These are phyloP conservation scores for Sebastes cheni DNA, from an alignment of 2,797 vertebrate genomes.

Conservation along the genomic window DNA sequence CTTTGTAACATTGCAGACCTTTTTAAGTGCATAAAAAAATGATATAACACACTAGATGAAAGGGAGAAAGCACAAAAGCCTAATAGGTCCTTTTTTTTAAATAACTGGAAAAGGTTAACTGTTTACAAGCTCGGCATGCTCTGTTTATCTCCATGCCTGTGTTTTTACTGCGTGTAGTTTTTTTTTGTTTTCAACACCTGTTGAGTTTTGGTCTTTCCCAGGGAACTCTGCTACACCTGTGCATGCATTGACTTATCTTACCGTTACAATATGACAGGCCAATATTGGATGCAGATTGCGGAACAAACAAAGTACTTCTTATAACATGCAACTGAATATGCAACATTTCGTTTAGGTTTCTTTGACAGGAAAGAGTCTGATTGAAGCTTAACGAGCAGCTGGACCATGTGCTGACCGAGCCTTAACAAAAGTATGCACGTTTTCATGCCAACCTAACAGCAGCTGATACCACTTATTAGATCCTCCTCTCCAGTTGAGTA, in stretches of 20 bases:
- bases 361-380: background rate
- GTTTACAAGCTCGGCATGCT: background rate
- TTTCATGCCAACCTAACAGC: slow-evolving; percentile 6
- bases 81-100: background rate
- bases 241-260: background rate
- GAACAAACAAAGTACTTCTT: background rate
- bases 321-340: background rate
- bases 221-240: background rate
- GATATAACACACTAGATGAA: background rate
- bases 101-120: background rate
- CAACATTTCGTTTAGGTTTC: background rate
- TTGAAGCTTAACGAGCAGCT: slow-evolving; percentile 14
- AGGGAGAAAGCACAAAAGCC: background rate
- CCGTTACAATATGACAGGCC: background rate
- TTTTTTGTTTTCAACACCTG: background rate
- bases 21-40: rapidly evolving
- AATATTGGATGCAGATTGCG: background rate
- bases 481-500: background rate
- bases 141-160: background rate
- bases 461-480: slow-evolving; percentile 24
- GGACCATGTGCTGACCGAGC: background rate
- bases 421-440: background rate
- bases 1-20: background rate
- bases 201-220: background rate
- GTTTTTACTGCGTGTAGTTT: background rate